A percentile compares a stretch with the other conserved stretches of the same genome.
Conservation (phyloP, 2,113 vertebrate genomes). For the Nycticorax nycticorax region DNA sequence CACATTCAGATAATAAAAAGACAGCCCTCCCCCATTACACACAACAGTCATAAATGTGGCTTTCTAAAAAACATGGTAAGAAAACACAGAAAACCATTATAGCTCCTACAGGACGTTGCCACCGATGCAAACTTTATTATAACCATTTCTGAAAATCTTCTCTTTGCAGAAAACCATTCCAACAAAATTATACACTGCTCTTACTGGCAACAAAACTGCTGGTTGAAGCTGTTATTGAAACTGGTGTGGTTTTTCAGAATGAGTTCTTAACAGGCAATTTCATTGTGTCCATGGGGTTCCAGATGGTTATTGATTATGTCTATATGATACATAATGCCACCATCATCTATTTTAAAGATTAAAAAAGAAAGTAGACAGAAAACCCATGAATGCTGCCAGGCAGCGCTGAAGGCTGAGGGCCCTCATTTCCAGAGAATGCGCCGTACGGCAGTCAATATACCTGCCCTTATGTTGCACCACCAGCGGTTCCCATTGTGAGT, state of each 20-base stretch:
- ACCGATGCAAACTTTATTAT: background rate
- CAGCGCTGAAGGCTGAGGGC: background rate
- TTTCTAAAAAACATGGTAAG: slow-evolving; percentile 25
- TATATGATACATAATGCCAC: slow-evolving; percentile 20
- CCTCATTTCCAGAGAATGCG: background rate
- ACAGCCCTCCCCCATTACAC: background rate
- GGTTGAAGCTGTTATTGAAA: slow-evolving; percentile 49
- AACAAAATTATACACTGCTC: slow-evolving; percentile 51
- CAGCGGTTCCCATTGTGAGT: background rate
- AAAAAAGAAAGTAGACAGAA: background rate
- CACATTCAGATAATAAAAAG: background rate
- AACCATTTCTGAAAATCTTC: slow-evolving; percentile 23
- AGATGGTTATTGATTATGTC: slow-evolving; percentile 54
- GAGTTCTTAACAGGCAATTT: slow-evolving; percentile 47
- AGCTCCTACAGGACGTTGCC: background rate
- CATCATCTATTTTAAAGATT: slow-evolving; percentile 17
- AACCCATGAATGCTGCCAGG: background rate
- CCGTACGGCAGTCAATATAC: background rate
- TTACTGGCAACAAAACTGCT: slow-evolving; percentile 55
- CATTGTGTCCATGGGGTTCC: slow-evolving; percentile 26
- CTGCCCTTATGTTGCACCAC: background rate
- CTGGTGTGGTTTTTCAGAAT: slow-evolving; percentile 43
- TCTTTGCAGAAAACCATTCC: slow-evolving; percentile 30
- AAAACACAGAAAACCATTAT: background rate
- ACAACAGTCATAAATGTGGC: background rate